Percentiles rank a stretch among this genome's conserved stretches.
Conservation (phyloP, 2,888 invertebrate species). For the Neuroscelio doddi region DNA sequence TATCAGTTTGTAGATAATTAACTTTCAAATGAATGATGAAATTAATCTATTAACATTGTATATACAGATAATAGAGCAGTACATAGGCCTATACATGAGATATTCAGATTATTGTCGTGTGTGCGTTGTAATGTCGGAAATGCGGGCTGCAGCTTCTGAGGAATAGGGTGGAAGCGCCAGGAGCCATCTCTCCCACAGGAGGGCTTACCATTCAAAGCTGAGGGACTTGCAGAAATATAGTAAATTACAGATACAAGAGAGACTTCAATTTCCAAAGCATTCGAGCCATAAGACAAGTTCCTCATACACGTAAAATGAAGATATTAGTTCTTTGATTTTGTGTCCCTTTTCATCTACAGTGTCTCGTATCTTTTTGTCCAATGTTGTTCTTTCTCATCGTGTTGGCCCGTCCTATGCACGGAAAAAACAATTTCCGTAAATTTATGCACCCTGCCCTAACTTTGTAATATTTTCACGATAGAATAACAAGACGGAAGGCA, state of each 20-base stretch:
- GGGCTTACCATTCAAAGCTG: constrained; percentile 34
- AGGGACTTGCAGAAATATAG: constrained; percentile 40
- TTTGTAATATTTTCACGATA: constrained; percentile 59
- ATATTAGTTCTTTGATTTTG: constrained; percentile 53
- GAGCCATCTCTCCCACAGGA: constrained; percentile 30
- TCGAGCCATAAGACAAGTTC: constrained; percentile 54
- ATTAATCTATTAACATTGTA: too few species aligned
- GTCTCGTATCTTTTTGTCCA: constrained; percentile 16
- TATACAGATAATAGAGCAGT: too few species aligned
- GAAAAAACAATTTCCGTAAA: constrained; percentile 65
- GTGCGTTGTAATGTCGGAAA: constrained; percentile 40
- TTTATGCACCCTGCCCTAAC: constrained; percentile 62
- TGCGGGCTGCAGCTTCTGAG: constrained; percentile 30
- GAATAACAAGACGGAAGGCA: constrained; percentile 45
- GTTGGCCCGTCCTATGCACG: constrained; percentile 45
- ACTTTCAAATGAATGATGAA: too few species aligned
- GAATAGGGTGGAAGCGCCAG: constrained; percentile 38
- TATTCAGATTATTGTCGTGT: constrained; percentile 40
- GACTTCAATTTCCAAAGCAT: constrained; percentile 55
- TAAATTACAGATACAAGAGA: constrained; percentile 44
- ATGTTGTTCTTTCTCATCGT: constrained; percentile 44
- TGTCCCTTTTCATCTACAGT: constrained; percentile 37
- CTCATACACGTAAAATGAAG: constrained; percentile 46
- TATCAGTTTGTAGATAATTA: too few species aligned
- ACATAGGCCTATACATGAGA: constrained; percentile 20